Base-by-base conservation (phyloP, 2,888 invertebrate species). In the Anarsia innoxiella region DNA sequence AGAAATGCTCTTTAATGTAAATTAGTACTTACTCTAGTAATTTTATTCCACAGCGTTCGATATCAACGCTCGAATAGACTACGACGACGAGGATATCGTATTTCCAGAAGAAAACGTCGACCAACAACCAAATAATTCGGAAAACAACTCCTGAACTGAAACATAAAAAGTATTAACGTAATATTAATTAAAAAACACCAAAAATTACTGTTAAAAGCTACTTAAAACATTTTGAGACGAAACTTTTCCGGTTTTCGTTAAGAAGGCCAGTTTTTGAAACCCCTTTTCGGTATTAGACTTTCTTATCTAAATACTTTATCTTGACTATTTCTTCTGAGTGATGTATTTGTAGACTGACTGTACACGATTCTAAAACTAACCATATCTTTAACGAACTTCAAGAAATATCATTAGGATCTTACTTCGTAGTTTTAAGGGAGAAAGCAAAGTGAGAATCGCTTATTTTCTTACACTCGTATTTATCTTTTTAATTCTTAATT, bases 341-440 rank as follows among this genome's bases (percentile, higher is more conserved):
- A 46, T 45, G 31, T 50, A 43, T 42, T 37, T 46, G 52, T 59
- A 56, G 66, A 70, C 67, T 69, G 64, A 68, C 51, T 53, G 45
- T 59, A 63, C 48, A 44, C 63, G 51, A 63, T 66, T 66, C 63
- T 64, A 58, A 56, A 68, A 49, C 45, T 40, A 41, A 56, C 51
- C 66, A 66, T 70, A 69, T 67, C 65, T 47, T 42, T 42, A 39
- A 42, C 36, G 29, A 26, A 27, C 23, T 35, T 13, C 19, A 31
- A 19, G 31, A 39, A 40, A 14, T 39, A 39, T 39, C 14, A 25
- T n/a, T 33, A 44, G 41, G 33, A 15, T 33, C 13, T 44, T 41
- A 30, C 14, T 30, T 38, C 32, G 28, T 39, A 35, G 19, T 12
- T 10, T 34, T 19, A 30, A 33, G 15, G 26, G 26, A 15, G 33